A percentile compares a stretch with the other conserved stretches of the same genome.
phyloP scores from a whole-genome alignment of 1,140 invertebrate species.

The Charaxes varanes region DNA sequence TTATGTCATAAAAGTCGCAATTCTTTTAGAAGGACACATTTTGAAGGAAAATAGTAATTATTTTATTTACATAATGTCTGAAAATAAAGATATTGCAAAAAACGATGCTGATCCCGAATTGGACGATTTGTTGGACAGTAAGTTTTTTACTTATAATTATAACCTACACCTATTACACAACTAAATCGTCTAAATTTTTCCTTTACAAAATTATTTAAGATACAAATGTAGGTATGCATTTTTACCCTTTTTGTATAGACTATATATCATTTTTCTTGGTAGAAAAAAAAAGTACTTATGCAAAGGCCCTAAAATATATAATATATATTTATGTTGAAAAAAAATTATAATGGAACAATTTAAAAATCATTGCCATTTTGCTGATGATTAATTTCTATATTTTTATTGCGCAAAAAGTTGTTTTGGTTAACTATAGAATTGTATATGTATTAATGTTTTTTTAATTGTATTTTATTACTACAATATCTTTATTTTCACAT shows the following conservation, averaged over 20 bases:
- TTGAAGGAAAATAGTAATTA: not conserved
- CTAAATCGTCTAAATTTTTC: not conserved
- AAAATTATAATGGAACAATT: not conserved
- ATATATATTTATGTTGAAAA: not conserved
- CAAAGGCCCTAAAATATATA: not conserved
- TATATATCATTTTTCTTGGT: too few relatives aligned
- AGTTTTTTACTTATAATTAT: constrained; percentile 26
- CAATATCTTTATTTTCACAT: too few relatives aligned
- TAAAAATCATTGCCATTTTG: too few relatives aligned
- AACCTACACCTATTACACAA: constrained; percentile 44
- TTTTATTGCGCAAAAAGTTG: too few relatives aligned
- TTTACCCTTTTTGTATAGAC: too few relatives aligned
- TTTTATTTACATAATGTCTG: constrained; percentile 39
- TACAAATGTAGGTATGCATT: too few relatives aligned
- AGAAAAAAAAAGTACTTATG: not conserved
- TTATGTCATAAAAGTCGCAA: not conserved
- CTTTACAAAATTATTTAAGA: not conserved
- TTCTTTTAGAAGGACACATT: not conserved
- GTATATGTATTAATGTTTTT: too few relatives aligned
- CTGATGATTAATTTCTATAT: too few relatives aligned
- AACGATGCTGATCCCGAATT: constrained; percentile 56
- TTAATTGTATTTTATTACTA: too few relatives aligned
- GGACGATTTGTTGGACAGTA: constrained; percentile 65
- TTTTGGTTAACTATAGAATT: too few relatives aligned
- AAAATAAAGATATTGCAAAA: constrained; percentile 50